Conservation (phyloP, 1,140 invertebrate species). For the Saccostrea cuccullata region DNA sequence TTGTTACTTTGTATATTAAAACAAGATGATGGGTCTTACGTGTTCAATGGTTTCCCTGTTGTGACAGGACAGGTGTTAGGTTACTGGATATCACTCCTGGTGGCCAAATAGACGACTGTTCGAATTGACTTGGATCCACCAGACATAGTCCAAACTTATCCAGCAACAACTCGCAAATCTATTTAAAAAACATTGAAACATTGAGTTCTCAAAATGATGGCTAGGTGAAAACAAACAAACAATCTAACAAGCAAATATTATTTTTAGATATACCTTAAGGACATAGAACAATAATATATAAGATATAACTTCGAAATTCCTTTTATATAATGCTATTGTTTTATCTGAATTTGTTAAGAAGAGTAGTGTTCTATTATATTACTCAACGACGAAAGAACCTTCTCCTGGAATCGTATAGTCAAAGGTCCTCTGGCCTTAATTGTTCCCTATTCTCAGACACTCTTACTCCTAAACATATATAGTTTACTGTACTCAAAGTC, state of each 20-base stretch:
- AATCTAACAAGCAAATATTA: too few species aligned
- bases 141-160: conserved; percentile 19
- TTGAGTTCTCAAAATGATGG: too few species aligned
- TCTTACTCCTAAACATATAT: too few species aligned
- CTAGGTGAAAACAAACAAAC: too few species aligned
- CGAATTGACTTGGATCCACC: conserved; percentile 29
- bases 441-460: too few species aligned
- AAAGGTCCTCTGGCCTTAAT: conserved; percentile 48
- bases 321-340: too few species aligned
- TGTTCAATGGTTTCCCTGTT: conserved; percentile 59
- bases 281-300: too few species aligned
- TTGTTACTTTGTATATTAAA: too few species aligned
- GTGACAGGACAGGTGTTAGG: conserved; percentile 62
- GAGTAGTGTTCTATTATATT: conserved; percentile 4
- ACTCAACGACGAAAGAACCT: conserved; percentile 44
- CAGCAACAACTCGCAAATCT: conserved; percentile 21
- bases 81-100: conserved; percentile 54
- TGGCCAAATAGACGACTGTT: conserved; percentile 56
- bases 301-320: too few species aligned
- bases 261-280: too few species aligned
- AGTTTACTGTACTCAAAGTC: too few species aligned
- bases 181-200: neutral
- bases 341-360: too few species aligned
- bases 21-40: conserved; percentile 42
- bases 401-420: conserved; percentile 38